Evolutionary conservation across 2,113 vertebrate genomes (phyloP).

Genomic region (Zingel zingel): DNA sequence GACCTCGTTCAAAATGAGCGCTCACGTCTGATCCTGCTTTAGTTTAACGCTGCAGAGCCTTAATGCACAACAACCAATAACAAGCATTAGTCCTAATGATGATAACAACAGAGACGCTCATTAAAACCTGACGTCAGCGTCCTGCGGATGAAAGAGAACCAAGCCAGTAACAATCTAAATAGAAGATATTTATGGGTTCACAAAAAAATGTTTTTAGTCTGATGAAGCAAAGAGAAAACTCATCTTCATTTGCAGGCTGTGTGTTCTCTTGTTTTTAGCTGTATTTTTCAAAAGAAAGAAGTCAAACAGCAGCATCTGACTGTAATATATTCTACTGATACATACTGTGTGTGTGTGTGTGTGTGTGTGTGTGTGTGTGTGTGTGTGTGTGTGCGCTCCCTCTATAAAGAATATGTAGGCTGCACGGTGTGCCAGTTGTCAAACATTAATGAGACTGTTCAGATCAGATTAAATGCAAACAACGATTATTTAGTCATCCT

Average conservation of each 20-base stretch:
- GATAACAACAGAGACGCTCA: constrained; percentile 50
- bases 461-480: constrained; percentile 28
- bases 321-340: constrained; percentile 12
- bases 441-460: constrained; percentile 31
- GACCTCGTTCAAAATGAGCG: constrained; percentile 14
- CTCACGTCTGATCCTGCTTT: neutral
- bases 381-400: neutral
- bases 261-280: constrained; percentile 16
- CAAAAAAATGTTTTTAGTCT: constrained; percentile 16
- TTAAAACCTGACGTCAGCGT: constrained; percentile 55
- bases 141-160: constrained; percentile 42
- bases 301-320: constrained; percentile 24
- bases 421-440: constrained; percentile 2
- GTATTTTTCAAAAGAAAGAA: constrained; percentile 34
- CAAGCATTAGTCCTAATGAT: constrained; percentile 61
- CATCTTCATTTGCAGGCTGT: neutral
- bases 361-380: constrained; percentile 14
- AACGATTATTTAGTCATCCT: constrained; percentile 16
- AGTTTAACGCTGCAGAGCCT: constrained; percentile 1
- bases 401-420: constrained; percentile 6
- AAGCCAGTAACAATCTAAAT: constrained; percentile 21
- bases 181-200: constrained; percentile 51
- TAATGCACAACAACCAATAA: constrained; percentile 44
- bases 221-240: constrained; percentile 11
- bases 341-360: neutral